phyloP scores from a whole-genome alignment of 2,888 invertebrate genomes.

The Pandemis cinnamomeana region DNA sequence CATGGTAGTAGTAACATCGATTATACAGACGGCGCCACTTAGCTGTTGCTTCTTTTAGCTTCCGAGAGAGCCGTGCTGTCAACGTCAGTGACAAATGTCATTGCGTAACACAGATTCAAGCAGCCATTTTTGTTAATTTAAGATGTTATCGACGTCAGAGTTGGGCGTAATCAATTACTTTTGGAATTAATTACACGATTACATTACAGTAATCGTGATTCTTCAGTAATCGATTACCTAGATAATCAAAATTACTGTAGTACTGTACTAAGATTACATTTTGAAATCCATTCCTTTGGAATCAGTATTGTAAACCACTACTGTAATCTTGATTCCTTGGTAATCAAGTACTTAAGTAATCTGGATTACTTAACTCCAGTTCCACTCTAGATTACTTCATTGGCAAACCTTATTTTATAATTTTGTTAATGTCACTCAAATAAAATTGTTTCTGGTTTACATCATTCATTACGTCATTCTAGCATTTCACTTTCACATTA shows the following conservation, averaged over 20 bases:
- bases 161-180: background rate
- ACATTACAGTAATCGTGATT: constrained; percentile 19
- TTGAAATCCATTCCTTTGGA: background rate
- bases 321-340: constrained; percentile 19
- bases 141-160: no score
- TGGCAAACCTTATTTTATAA: background rate
- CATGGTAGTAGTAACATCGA: no score
- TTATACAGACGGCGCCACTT: no score
- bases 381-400: background rate
- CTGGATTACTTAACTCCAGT: constrained; percentile 22
- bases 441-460: background rate
- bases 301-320: constrained; percentile 11
- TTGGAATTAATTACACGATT: constrained; percentile 19
- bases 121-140: no score
- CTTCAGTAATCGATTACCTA: constrained; percentile 18
- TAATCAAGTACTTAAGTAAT: constrained; percentile 25
- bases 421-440: background rate
- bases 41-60: no score
- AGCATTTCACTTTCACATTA: no score
- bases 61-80: no score
- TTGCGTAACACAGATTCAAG: no score
- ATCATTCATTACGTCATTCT: background rate
- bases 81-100: no score
- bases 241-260: constrained; percentile 14
- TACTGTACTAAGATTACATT: constrained; percentile 11